Evolutionary conservation across 1,140 invertebrate genomes (phyloP), one percentile per base, ranked within the genome.

Genomic region (Cheumatopsyche charites): DNA sequence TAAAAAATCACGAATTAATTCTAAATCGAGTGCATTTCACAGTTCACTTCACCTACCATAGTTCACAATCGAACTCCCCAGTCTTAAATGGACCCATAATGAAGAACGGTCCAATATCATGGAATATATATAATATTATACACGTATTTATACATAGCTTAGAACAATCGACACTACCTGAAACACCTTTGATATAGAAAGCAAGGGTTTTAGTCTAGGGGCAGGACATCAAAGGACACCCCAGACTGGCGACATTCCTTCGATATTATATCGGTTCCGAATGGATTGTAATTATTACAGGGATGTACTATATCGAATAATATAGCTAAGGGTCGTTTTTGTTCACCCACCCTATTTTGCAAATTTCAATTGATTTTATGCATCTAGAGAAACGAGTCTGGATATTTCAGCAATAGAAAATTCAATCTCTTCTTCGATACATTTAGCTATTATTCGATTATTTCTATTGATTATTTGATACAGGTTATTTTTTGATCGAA

Each of bases 281-380:
- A 58, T 58, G 25, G 55, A 58, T 58, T 58, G 55, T 58, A 58
- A 58, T 58, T 58, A 58, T 58, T 58, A 23, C 9, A 17, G 17
- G 17, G 47, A 17, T 52, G 29, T 36, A 9, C 47, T 15, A 15
- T 58, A 23, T 58, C 55, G 21, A 23, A 23, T 25, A 58, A 58
- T 58, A 58, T 58, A 36, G 3, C 29, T 36, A 36, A 3, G 9
- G 9, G 29, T 36, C 29, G 3, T 4, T 36, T 36, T 36, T 4
- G 9, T 4, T 9, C 29, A 36, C 29, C 29, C 29, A 36, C 29
- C 29, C 29, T 4, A 3, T 36, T 36, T 36, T 36, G 29, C 29
- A 9, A 36, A 36, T 36, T 36, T 36, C 29, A 36, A 36, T 36
- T 36, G 26, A 5, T 12, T 6, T 13, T 25, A 13, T 61, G 19